Evolutionary conservation across 2,888 invertebrate species (phyloP).

Genomic region (Standfussiana lucernea): DNA sequence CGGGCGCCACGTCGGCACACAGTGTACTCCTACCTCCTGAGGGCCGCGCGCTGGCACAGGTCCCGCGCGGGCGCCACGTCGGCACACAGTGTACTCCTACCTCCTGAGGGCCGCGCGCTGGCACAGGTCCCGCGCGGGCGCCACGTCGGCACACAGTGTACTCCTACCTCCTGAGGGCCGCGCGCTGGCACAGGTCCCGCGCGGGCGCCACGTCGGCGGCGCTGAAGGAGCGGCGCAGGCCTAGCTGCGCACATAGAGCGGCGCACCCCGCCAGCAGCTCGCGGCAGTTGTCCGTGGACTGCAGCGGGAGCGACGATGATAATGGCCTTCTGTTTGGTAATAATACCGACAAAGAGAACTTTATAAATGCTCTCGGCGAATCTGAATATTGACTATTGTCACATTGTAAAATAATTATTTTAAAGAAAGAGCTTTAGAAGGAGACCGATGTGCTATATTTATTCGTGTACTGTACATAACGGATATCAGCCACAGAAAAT

Average conservation of each 20-base stretch:
- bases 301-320: constrained; percentile 74
- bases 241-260: constrained; percentile 94
- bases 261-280: constrained; percentile 95
- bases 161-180: constrained; percentile 65
- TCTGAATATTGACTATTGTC: neutral
- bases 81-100: constrained; percentile 76
- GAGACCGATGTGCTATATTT: neutral
- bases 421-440: neutral
- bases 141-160: constrained; percentile 91
- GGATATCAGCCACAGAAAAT: no score
- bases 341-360: neutral
- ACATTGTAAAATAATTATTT: neutral
- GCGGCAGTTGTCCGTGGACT: constrained; percentile 93
- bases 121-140: constrained; percentile 62
- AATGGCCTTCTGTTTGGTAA: constrained; percentile 40
- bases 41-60: constrained; percentile 31
- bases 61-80: constrained; percentile 90
- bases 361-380: neutral
- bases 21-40: constrained; percentile 62
- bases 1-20: constrained; percentile 91
- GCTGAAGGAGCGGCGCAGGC: constrained; percentile 96
- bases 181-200: constrained; percentile 24
- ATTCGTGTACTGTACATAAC: no score
- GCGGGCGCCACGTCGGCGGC: constrained; percentile 93
- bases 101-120: constrained; percentile 59